Evolutionary conservation across 30 jellyfish, hydroid and myxozoan species (phyloP).

Genomic region (Nemopilema nomurai): DNA sequence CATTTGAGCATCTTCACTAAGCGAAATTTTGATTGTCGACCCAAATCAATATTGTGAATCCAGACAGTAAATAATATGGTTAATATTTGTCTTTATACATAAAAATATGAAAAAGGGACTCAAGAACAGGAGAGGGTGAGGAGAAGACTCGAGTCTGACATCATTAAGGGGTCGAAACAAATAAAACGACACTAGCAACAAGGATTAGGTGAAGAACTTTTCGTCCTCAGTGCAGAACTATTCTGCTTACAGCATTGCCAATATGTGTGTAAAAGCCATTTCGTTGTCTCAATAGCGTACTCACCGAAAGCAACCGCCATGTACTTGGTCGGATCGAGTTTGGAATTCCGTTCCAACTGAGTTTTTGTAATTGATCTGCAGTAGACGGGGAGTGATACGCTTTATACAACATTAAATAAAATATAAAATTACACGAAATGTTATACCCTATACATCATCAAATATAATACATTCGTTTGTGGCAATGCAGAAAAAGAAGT

Average conservation of each 20-base stretch:
- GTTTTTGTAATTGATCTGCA: conserved; percentile 85
- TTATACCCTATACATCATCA: neutral
- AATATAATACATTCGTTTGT: neutral
- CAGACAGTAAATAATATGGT: no score
- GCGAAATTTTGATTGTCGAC: no score
- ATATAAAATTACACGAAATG: no score
- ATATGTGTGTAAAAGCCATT: neutral
- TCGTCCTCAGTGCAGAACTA: neutral
- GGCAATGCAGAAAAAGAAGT: neutral
- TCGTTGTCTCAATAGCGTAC: neutral
- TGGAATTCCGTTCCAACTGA: conserved; percentile 97
- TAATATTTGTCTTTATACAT: no score
- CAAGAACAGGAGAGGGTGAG: no score
- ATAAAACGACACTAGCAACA: no score
- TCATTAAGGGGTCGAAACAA: no score
- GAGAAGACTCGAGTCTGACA: no score
- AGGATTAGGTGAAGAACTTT: no score
- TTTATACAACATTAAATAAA: neutral
- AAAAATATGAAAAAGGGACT: no score
- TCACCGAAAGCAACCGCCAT: conserved; percentile 93
- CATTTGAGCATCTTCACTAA: no score
- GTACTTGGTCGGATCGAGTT: conserved; percentile 67
- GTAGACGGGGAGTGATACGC: neutral
- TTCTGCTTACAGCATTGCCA: neutral
- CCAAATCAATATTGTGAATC: no score